Conservation (phyloP, 2,113 vertebrate genomes). For the Montifringilla adamsi region DNA sequence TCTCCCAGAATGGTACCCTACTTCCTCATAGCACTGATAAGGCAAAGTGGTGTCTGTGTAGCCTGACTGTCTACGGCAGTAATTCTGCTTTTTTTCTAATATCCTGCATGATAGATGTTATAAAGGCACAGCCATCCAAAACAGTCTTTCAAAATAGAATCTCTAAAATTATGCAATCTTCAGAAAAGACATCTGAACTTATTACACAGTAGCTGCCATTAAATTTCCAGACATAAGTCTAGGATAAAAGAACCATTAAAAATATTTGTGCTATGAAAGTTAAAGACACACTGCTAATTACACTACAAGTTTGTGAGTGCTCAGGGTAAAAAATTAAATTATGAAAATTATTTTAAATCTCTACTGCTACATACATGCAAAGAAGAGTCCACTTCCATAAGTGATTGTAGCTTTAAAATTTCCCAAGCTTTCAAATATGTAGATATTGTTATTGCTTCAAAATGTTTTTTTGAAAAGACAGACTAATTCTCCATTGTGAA, state of each 20-base stretch:
- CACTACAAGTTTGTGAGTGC: neutral
- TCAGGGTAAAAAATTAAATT: neutral
- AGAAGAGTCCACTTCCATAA: neutral
- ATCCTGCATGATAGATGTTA: neutral
- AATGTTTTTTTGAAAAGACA: neutral
- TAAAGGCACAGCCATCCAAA: neutral
- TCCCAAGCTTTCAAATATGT: neutral
- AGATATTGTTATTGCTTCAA: neutral
- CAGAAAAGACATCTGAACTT: neutral
- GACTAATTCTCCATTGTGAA: neutral
- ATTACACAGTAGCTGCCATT: neutral
- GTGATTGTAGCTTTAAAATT: neutral
- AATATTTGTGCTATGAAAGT: neutral
- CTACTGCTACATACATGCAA: neutral
- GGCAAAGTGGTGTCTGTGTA: neutral
- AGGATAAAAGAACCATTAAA: neutral
- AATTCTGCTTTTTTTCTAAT: neutral
- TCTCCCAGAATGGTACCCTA: neutral
- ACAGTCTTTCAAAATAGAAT: neutral
- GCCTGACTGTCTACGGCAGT: neutral
- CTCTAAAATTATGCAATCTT: neutral
- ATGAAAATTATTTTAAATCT: neutral
- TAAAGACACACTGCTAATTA: neutral
- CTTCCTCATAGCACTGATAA: neutral
- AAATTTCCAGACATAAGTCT: neutral